Evolutionary conservation across 2,888 invertebrate species (phyloP).

Genomic region (Melieria picta): DNA sequence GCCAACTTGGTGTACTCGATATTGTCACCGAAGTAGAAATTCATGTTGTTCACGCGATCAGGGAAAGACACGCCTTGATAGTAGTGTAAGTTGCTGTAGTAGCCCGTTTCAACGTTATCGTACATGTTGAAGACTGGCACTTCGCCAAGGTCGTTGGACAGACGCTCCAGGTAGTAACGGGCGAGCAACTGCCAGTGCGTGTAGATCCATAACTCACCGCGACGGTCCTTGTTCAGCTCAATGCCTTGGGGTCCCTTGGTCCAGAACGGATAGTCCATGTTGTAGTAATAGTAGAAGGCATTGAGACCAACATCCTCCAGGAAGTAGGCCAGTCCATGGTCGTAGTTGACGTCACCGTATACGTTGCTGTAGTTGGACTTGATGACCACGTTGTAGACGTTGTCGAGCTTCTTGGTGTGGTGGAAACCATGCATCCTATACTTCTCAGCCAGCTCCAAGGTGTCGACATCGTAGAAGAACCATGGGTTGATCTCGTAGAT

Average conservation of each 20-base stretch:
- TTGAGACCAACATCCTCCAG: slow-evolving; percentile 82
- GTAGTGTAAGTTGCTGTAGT: slow-evolving; percentile 72
- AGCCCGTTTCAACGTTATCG: slow-evolving; percentile 71
- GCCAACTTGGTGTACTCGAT: slow-evolving; percentile 62
- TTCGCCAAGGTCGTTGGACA: slow-evolving; percentile 76
- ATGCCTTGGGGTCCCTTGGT: slow-evolving; percentile 68
- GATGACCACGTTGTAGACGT: slow-evolving; percentile 71
- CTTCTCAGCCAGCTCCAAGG: slow-evolving; percentile 66
- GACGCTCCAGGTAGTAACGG: slow-evolving; percentile 70
- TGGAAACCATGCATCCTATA: slow-evolving; percentile 72
- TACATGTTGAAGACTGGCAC: slow-evolving; percentile 71
- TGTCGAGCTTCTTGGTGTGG: slow-evolving; percentile 65
- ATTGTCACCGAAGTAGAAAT: slow-evolving; percentile 64
- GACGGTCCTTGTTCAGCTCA: slow-evolving; percentile 58
- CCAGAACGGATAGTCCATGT: slow-evolving; percentile 78
- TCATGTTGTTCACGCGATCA: slow-evolving; percentile 70
- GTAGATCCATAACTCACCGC: slow-evolving; percentile 67
- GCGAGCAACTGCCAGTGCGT: slow-evolving; percentile 67
- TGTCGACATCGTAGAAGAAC: slow-evolving; percentile 72
- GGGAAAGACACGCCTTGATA: slow-evolving; percentile 76
- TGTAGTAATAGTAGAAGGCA: slow-evolving; percentile 75
- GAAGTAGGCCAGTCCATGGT: slow-evolving; percentile 76
- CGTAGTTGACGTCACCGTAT: slow-evolving; percentile 70
- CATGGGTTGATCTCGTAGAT: slow-evolving; percentile 76
- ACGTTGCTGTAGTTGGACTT: slow-evolving; percentile 76